A percentile compares a stretch with the other conserved stretches of the same genome.
phyloP scores from a whole-genome alignment of 2,888 invertebrate species.

The Drosophila dives region DNA sequence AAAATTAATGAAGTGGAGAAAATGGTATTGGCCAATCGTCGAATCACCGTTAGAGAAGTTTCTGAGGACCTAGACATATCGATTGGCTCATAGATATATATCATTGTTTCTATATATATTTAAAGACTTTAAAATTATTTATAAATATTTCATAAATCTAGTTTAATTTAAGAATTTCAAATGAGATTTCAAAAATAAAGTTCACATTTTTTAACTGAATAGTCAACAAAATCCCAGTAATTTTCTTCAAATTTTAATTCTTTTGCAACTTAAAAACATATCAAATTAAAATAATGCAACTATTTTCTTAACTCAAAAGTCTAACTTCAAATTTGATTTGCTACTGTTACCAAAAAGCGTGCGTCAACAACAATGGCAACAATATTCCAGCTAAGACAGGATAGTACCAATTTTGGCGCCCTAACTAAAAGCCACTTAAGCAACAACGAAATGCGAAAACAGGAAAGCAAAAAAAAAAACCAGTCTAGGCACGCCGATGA shows the following conservation, averaged over 20 bases:
- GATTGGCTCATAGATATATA: background rate
- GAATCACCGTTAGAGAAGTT: no score
- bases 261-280: background rate
- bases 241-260: background rate
- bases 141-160: no score
- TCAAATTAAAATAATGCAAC: background rate
- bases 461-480: background rate
- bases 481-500: background rate
- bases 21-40: no score
- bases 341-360: background rate
- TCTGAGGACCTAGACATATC: no score
- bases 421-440: slow-evolving; percentile 57
- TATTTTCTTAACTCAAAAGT: background rate
- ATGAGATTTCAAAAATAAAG: background rate
- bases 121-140: background rate
- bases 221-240: background rate
- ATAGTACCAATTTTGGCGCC: slow-evolving; percentile 25
- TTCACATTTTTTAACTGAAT: background rate
- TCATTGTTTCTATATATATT: background rate
- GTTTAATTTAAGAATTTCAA: no score
- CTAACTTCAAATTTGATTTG: background rate
- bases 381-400: slow-evolving; percentile 6
- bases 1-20: no score
- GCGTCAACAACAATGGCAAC: background rate
- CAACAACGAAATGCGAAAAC: slow-evolving; percentile 17